Evolutionary conservation across 2,888 invertebrate species (phyloP), one percentile per base, ranked within the genome.

Genomic region (Teleogryllus oceanicus): DNA sequence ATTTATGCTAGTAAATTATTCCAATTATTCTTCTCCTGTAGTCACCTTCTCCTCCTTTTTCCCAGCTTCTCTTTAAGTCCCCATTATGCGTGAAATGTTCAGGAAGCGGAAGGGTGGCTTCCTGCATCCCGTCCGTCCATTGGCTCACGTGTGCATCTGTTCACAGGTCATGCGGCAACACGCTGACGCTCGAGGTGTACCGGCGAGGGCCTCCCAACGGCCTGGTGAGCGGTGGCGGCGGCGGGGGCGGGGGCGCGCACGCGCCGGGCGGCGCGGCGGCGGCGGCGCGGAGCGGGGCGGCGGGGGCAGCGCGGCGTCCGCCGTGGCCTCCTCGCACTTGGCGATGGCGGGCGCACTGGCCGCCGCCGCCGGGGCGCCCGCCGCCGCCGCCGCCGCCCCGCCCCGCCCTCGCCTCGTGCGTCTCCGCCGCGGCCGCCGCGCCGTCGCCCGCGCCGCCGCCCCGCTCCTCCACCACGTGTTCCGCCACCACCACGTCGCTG

Each of bases 181-280:
- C 90, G 84, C 88, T 94, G 84, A 91, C 89, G 78, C 86, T 94
- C 85, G 94, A 94, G 87, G 92, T 93, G 83, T 94, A 93, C 87
- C 88, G 93, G 84, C 88, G 92, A 83, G 89, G 90, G 78, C 85
- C 87, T 11, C 85, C 87, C 80, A 88, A 88, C 83, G 88, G 88
- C 75, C 86, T 87, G 62, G 86, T 87, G 77, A 78, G 77, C 2
- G 37, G 85, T 85, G 80, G 80, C 75, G 75, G 80, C 50, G 78
- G 80, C 16, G 83, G 62, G 16, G 13, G 16, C 16, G n/a, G 62
- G 16, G n/a, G 4, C 16, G n/a, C 11, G 1, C 16, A 83, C 79
- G 13, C 62, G 78, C 83, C 83, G 84, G 77, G 81, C 83, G 49
- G 85, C 85, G 79, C 84, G 86, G 80, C 85, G 85, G 75, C 86